Evolutionary conservation across 1,140 invertebrate genomes (phyloP).

Genomic region (Neomicropteryx cornuta): DNA sequence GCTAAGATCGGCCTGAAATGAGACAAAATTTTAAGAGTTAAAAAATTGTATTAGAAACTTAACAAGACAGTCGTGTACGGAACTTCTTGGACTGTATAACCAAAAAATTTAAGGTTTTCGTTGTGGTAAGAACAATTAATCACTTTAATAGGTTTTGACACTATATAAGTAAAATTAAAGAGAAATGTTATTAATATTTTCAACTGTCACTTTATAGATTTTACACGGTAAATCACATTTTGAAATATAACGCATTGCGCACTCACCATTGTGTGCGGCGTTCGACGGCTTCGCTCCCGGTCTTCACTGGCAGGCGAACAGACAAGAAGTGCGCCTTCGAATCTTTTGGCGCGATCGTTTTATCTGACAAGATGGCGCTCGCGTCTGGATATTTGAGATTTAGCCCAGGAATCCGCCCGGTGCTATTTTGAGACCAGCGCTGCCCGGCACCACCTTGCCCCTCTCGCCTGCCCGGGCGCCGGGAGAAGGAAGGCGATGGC

Average conservation of each 20-base stretch:
- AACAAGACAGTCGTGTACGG: no score
- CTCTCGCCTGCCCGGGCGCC: constrained; percentile 14
- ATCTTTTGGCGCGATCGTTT: constrained; percentile 53
- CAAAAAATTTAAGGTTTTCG: no score
- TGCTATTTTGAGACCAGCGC: constrained; percentile 38
- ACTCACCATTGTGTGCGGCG: constrained; percentile 55
- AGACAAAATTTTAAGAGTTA: no score
- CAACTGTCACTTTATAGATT: no score
- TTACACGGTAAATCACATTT: no score
- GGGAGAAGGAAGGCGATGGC: constrained; percentile 12
- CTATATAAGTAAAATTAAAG: no score
- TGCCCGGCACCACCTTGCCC: constrained; percentile 22
- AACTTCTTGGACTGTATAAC: no score
- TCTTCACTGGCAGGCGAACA: constrained; percentile 55
- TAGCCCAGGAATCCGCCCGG: constrained; percentile 41
- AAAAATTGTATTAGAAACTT: no score
- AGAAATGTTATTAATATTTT: no score
- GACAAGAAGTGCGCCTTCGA: constrained; percentile 62
- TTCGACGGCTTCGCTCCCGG: constrained; percentile 41
- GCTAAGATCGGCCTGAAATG: constrained; percentile 57
- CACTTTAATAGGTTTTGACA: no score
- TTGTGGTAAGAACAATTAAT: no score
- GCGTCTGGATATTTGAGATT: constrained; percentile 44
- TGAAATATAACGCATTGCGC: no score
- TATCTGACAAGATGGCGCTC: constrained; percentile 60